Base-by-base conservation (phyloP, 2,113 vertebrate species). In the Cynoglossus semilaevis region DNA sequence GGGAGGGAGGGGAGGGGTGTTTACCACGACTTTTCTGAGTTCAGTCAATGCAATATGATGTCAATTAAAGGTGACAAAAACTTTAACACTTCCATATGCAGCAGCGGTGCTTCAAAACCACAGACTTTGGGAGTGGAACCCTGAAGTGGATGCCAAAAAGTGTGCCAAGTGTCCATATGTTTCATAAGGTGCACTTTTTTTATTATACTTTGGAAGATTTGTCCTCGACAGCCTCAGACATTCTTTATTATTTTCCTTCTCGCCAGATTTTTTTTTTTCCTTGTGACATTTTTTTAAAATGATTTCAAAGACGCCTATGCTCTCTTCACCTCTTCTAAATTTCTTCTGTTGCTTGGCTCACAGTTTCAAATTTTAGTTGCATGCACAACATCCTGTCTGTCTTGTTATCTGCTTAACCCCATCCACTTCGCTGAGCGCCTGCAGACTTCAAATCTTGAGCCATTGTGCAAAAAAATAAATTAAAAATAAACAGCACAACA, bases 61-160 rank as follows among this genome's bases (percentile, higher is more conserved):
- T 90, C 84, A 86, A 89, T 91, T 87, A 89, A 89, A 92, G 89
- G 90, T 90, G 87, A 91, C 86, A 89, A 89, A 88, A 90, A 81
- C 18, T 79, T 86, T 88, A 90, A 58, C 55, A 37, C 81, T 88
- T 88, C 88, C 88, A 86, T 85, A 87, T 91, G 90, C 62, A 53
- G 70, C 77, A 60, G 55, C 79, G 66, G 61, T 17, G 68, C 76
- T 79, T 76, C 61, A 83, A 83, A 77, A 83, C 84, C 83, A 57
- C 81, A 71, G 62, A 77, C 74, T 78, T 80, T 77, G 77, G 71
- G 75, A 80, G 83, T 81, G 79, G 75, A 83, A 54, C 74, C 64
- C 63, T 75, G 58, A 66, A 62, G 51, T 19, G 15, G 17, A 40
- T 76, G 84, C 87, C 86, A 89, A 70, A 55, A 69, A 81, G 70